Conservation (phyloP, 2,113 vertebrate genomes). For the Callopanchax toddi region DNA sequence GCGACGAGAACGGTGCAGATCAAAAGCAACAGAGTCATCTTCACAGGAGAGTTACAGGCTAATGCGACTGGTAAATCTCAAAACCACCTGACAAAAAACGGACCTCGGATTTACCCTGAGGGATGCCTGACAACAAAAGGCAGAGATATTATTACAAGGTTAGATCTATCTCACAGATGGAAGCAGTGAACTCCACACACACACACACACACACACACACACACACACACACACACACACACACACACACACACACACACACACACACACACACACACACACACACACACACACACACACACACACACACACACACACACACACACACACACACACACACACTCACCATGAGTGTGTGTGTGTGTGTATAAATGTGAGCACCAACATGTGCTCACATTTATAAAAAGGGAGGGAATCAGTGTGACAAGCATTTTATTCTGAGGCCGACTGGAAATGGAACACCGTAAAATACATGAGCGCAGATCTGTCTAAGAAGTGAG, state of each 20-base stretch:
- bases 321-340: neutral
- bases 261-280: conserved; percentile 14
- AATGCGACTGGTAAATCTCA: conserved; percentile 56
- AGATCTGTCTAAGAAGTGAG: conserved; percentile 35
- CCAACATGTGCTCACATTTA: conserved; percentile 27
- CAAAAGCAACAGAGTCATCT: conserved; percentile 38
- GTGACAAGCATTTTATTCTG: conserved; percentile 32
- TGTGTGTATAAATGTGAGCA: too few relatives aligned
- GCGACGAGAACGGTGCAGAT: conserved; percentile 2
- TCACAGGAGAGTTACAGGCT: conserved; percentile 19
- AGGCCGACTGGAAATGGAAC: conserved; percentile 24
- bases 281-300: neutral
- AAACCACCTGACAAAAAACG: conserved; percentile 55
- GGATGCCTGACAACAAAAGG: conserved; percentile 60
- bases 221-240: conserved; percentile 12
- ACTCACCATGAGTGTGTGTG: too few relatives aligned
- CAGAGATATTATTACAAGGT: conserved; percentile 61
- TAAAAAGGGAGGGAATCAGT: conserved; percentile 37
- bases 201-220: neutral
- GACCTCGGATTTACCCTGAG: conserved; percentile 62
- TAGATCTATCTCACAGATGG: conserved; percentile 45
- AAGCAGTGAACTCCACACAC: conserved; percentile 13
- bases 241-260: conserved; percentile 6
- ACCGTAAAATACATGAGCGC: conserved; percentile 28
- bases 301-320: conserved; percentile 16